Evolutionary conservation across 2,888 invertebrate genomes (phyloP), one percentile per base, ranked within the genome.

Genomic region (Ectemnius cavifrons): DNA sequence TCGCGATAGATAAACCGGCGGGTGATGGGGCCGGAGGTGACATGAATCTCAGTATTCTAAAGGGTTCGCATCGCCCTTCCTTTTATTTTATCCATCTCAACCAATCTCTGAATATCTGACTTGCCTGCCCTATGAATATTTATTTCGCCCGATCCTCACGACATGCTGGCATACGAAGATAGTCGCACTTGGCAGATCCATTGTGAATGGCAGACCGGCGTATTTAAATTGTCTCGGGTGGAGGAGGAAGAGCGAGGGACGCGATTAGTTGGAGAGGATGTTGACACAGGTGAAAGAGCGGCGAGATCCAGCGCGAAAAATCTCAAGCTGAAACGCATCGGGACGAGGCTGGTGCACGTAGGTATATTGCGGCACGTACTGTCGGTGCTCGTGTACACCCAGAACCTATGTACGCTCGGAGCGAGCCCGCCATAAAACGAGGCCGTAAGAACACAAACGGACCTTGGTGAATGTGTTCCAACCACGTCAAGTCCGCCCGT

Each of bases 401-500:
- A 58, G 67, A 68, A 73, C 72, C 69, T 77, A 76, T 63, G 74
- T 72, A 68, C 73, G 78, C 79, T 75, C 77, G 80, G 37, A 37
- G 77, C 75, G 82, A 81, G 83, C 82, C 80, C 37, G 37, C 37
- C 84, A 81, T 88, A 86, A 87, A 88, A 86, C 80, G 83, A 77
- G 83, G 67, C 73, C 83, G 86, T 83, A 83, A 84, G 84, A 85
- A 78, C 81, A 75, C 82, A 83, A 83, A 85, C 77, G 83, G 75
- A 70, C 75, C 80, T 52, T 74, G 77, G 57, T 72, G 74, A 82
- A 74, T 85, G 85, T 86, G 88, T 89, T 89, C 87, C 85, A 88
- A 84, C 84, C 87, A 87, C 87, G 89, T 89, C 89, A 89, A 86
- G 86, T 85, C 85, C 83, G 86, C 87, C 85, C 86, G 81, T 80